Conservation (phyloP, 2,888 invertebrate genomes). For the Cataglyphis livida region DNA sequence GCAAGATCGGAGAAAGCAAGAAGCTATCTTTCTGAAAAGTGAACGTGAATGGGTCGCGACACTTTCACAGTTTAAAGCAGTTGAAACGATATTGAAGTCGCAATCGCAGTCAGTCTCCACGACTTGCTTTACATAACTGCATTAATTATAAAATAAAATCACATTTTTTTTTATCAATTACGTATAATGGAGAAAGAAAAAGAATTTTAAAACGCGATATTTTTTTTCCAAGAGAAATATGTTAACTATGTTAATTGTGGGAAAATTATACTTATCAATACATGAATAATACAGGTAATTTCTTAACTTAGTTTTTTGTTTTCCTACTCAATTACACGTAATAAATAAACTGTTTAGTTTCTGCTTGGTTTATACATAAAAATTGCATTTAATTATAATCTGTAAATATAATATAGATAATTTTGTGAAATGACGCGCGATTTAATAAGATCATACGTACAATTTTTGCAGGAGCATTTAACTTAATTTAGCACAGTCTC, state of each 20-base stretch:
- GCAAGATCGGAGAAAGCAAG: background rate
- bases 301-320: background rate
- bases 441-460: background rate
- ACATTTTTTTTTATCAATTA: background rate
- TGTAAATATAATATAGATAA: background rate
- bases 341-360: constrained; percentile 10
- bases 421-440: background rate
- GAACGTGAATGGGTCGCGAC: background rate
- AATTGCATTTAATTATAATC: background rate
- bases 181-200: background rate
- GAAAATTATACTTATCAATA: background rate
- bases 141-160: constrained; percentile 6
- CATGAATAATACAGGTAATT: background rate
- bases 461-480: background rate
- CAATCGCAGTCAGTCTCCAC: background rate
- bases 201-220: background rate
- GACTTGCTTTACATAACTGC: background rate
- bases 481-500: background rate
- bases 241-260: background rate
- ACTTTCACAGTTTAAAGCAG: constrained; percentile 8
- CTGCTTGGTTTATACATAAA: background rate
- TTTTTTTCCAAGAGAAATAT: background rate
- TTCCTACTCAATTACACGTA: background rate
- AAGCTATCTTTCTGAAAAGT: constrained; percentile 15
- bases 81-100: background rate